Base-by-base conservation (phyloP, 2,888 invertebrate species). In the Hydraecia micacea region DNA sequence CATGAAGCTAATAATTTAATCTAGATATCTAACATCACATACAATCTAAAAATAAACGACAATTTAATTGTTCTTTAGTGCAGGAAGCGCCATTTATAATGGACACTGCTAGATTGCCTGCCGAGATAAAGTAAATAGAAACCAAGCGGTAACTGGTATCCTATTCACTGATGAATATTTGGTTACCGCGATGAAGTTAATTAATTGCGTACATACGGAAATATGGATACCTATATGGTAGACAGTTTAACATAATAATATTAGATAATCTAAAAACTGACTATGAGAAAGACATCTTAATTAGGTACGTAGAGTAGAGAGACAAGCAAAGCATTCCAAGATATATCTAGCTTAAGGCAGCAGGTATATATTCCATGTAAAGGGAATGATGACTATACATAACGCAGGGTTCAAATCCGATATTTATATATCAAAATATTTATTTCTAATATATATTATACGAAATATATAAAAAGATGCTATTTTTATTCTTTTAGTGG, bases 21-120 rank as follows among this genome's bases (percentile, higher is more conserved):
- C 52, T 55, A 63, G 18, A 60, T 32, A 36, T 73, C 42, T 77
- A 72, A 77, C 73, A 86, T 72, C 74, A 73, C 70, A 75, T 63
- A 73, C 36, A 42, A 73, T 75, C 65, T 84, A 88, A 80, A 84
- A 82, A 88, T 84, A 86, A 72, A 84, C 46, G 42, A 36, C 58
- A 65, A 73, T 63, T 65, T 72, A 66, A 74, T 49, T 74, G 75
- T 76, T 78, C 13, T 79, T 71, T 78, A 68, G 62, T 83, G 32
- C 73, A 80, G 67, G 62, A 72, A 73, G 11, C 63, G 32, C 63
- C 39, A 39, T 49, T 82, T 68, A 36, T 39, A 69, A 65, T 74
- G 32, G 67, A 76, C 79, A 76, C 73, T 49, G 68, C 60, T 80
- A 65, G 75, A 80, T 72, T 46, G 7, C 39, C 62, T 52, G 42